Percentiles rank a stretch among this genome's conserved stretches.
These are phyloP conservation scores for Gymnocheta viridis DNA, from an alignment of 2,888 invertebrate genomes.

Conservation along the genomic window DNA sequence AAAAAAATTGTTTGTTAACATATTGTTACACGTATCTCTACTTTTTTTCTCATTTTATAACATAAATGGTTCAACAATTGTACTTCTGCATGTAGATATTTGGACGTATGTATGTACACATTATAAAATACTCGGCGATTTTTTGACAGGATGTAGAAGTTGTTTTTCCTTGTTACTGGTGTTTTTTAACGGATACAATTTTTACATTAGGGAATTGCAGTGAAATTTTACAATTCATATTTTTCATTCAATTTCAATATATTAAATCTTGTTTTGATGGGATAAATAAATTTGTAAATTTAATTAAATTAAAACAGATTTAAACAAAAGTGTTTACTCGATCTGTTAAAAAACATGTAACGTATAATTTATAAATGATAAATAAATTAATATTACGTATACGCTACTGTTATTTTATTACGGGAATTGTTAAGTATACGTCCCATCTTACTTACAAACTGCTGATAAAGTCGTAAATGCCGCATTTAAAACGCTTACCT, in stretches of 20 bases:
- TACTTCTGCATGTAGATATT: neutral
- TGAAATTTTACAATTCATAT: conserved; percentile 20
- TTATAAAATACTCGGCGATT: neutral
- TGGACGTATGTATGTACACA: neutral
- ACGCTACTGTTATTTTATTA: neutral
- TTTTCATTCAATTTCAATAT: neutral
- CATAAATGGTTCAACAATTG: conserved; percentile 1
- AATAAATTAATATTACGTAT: neutral
- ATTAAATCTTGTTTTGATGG: conserved; percentile 20
- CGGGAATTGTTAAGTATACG: neutral
- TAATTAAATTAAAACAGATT: conserved; percentile 28
- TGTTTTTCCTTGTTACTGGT: conserved; percentile 40
- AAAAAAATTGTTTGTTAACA: conserved; percentile 22
- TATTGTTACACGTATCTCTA: neutral
- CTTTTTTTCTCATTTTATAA: neutral
- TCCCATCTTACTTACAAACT: neutral
- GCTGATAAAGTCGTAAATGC: neutral
- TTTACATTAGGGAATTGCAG: conserved; percentile 40
- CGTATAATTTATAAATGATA: neutral
- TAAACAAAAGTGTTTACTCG: neutral
- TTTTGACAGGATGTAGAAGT: conserved; percentile 23
- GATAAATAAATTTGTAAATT: neutral
- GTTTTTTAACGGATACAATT: conserved; percentile 35
- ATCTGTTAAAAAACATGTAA: neutral
- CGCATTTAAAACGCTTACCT: neutral